Evolutionary conservation across 2,888 invertebrate genomes (phyloP).

Genomic region (Tipula vernalis): DNA sequence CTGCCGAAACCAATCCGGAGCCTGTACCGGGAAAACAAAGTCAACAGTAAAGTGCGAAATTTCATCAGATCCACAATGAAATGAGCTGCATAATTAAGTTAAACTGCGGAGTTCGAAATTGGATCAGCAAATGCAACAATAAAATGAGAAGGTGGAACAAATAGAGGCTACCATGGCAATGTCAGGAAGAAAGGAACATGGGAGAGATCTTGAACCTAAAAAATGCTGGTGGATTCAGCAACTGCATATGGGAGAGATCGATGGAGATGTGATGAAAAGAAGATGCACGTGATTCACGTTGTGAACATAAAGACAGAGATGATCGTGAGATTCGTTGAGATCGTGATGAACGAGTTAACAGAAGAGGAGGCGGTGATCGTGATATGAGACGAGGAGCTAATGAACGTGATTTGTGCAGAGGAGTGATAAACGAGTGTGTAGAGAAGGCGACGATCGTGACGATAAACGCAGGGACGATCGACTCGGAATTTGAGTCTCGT

Average conservation of each 20-base stretch:
- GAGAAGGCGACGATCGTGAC: neutral
- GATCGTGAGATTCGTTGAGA: slow-evolving; percentile 12
- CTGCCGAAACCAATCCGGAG: no score
- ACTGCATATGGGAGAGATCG: slow-evolving; percentile 10
- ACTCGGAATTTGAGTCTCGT: slow-evolving; percentile 20
- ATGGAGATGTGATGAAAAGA: slow-evolving; percentile 12
- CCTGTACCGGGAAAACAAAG: no score
- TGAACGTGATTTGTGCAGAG: slow-evolving; percentile 10
- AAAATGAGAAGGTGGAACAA: no score
- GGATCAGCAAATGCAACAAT: no score
- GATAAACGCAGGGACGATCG: slow-evolving; percentile 17
- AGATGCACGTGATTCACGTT: neutral
- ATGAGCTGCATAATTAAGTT: no score
- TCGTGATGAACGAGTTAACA: slow-evolving; percentile 18
- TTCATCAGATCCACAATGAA: no score
- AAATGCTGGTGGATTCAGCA: no score
- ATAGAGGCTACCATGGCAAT: no score
- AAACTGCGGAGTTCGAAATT: no score
- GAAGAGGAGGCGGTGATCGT: slow-evolving; percentile 15
- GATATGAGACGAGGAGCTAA: neutral
- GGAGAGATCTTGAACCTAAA: no score
- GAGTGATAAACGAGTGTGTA: slow-evolving; percentile 12
- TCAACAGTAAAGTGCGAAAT: no score
- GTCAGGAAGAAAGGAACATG: no score
- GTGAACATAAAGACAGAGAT: neutral